Evolutionary conservation across 2,113 vertebrate genomes (phyloP), one percentile per base, ranked within the genome.

Genomic region (Archocentrus centrarchus): DNA sequence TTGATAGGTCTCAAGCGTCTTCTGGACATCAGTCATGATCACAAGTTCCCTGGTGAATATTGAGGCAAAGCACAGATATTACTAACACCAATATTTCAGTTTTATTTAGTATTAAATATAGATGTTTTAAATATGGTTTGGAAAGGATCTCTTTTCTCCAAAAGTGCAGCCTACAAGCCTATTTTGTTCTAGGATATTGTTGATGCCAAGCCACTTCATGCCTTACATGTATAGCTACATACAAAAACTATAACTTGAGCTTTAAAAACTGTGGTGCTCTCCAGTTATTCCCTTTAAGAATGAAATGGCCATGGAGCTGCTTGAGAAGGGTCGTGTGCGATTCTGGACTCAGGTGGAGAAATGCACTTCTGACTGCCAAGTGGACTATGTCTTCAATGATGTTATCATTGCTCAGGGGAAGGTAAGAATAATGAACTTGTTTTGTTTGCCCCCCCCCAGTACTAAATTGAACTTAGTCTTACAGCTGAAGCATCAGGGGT

Each of bases 291-390:
- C 98, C 77, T 96, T 98, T 85, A 96, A 93, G 81, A 96, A 95
- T 24, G 97, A 97, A 87, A 92, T 99, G 96, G 96, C 97, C 82
- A 97, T 99, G 92, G 98, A 99, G 92, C 96, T 99, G 87, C 93
- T 98, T 77, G 98, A 99, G 91, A 99, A 99, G 91, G 98, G 98
- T 79, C 95, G 97, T 66, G 97, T 99, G 85, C 96, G 98, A 76
- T 98, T 99, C 94, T 99, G 98, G 98, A 93, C 98, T 89, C 96
- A 99, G 92, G 95, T 97, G 90, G 98, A 97, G 89, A 99, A 98
- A 82, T 94, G 96, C 22, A 97, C 97, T 30, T 86, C 95, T 47
- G 97, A 94, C 81, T 97, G 97, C 86, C 95, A 98, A 91, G 97
- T 97, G 94, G 97, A 97, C 64, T 98, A 97, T 64, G 95, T 98